phyloP scores from a whole-genome alignment of 2,797 vertebrate species.

The Centropyge bicolor region DNA sequence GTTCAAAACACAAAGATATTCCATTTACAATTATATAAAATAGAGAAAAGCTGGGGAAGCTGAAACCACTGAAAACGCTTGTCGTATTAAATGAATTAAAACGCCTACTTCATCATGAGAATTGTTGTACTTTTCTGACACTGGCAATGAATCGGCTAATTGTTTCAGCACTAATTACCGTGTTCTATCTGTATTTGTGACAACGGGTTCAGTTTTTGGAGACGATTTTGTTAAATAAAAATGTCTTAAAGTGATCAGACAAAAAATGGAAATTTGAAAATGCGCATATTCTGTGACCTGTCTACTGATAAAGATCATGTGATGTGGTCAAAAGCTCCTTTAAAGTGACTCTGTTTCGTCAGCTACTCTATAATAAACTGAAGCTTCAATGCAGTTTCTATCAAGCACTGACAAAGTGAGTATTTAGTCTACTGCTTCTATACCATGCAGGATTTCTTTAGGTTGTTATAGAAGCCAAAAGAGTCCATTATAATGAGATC shows the following conservation, averaged over 20 bases:
- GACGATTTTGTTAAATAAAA: neutral
- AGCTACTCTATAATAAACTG: neutral
- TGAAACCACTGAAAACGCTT: neutral
- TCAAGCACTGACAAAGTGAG: neutral
- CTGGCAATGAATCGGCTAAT: neutral
- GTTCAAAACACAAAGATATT: neutral
- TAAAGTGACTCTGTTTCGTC: conserved; percentile 1
- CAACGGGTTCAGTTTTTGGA: neutral
- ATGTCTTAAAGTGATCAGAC: neutral
- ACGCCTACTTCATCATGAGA: neutral
- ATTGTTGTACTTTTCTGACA: neutral
- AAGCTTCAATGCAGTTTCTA: neutral
- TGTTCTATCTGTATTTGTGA: neutral
- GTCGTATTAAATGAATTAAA: neutral
- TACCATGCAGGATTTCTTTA: conserved; percentile 9
- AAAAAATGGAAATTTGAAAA: neutral
- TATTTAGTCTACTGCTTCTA: neutral
- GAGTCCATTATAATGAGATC: conserved; percentile 55
- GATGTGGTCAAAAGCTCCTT: conserved; percentile 8
- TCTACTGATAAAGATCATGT: neutral
- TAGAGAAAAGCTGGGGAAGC: neutral
- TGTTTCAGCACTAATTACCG: neutral
- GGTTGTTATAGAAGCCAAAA: conserved; percentile 18
- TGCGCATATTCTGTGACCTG: neutral
- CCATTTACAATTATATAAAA: neutral